Conservation (phyloP, 2,888 invertebrate species). For the Trissolcus japonicus region DNA sequence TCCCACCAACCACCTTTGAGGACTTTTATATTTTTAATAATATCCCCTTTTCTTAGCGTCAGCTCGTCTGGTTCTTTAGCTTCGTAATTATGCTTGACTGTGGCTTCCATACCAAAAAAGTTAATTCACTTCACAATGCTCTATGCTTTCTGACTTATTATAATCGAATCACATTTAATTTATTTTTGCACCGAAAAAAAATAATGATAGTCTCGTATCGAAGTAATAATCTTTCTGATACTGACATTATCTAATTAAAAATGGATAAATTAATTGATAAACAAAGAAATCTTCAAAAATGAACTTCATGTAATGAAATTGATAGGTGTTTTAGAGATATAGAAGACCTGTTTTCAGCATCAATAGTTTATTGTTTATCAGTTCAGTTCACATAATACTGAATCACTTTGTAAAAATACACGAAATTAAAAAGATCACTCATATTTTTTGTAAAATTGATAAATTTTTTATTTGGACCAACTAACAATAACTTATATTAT, state of each 20-base stretch:
- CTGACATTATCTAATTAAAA: too few relatives aligned
- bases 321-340: not conserved
- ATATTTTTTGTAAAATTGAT: conserved; percentile 14
- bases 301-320: too few relatives aligned
- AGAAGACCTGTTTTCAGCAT: too few relatives aligned
- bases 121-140: not conserved
- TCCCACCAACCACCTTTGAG: conserved; percentile 94
- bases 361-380: conserved; percentile 14
- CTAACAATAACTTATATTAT: conserved; percentile 22
- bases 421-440: conserved; percentile 11
- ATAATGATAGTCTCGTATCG: too few relatives aligned
- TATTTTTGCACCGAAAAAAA: too few relatives aligned
- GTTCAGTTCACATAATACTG: conserved; percentile 4
- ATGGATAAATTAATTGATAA: too few relatives aligned
- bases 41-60: conserved; percentile 88
- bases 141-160: too few relatives aligned
- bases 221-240: too few relatives aligned
- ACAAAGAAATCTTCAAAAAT: too few relatives aligned
- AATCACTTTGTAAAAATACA: conserved; percentile 17
- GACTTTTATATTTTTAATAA: conserved; percentile 87
- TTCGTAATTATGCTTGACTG: conserved; percentile 91
- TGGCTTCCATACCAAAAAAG: conserved; percentile 79
- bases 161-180: too few relatives aligned
- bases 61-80: conserved; percentile 92
- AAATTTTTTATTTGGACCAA: conserved; percentile 22